A percentile compares a stretch with the other conserved stretches of the same genome.
Conservation (phyloP, 2,888 invertebrate genomes). For the Drosophila neotestacea region DNA sequence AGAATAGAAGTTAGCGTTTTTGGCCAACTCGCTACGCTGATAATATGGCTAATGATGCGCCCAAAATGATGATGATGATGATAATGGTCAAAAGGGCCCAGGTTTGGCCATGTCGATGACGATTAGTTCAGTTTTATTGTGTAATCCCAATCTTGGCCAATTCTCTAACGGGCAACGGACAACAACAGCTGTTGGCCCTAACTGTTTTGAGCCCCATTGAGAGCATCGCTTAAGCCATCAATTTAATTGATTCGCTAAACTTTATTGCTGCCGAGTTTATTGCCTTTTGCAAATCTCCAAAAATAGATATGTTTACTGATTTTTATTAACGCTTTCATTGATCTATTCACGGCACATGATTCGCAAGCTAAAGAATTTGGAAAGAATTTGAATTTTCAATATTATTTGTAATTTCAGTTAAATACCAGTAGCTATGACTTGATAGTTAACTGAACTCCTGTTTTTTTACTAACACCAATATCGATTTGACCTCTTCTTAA, state of each 20-base stretch:
- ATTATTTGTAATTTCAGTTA: no score
- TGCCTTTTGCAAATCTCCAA: background rate
- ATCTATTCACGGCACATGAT: conserved; percentile 1
- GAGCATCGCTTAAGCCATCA: conserved; percentile 8
- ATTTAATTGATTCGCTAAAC: conserved; percentile 16
- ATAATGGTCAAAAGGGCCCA: conserved; percentile 40
- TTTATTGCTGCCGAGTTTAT: conserved; percentile 23
- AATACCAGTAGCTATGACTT: background rate
- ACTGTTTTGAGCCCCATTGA: conserved; percentile 33
- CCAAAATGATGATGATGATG: conserved; percentile 16
- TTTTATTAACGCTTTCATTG: conserved; percentile 23
- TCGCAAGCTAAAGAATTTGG: conserved; percentile 2
- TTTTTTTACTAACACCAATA: background rate
- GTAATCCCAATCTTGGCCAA: conserved; percentile 40
- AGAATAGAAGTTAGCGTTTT: conserved; percentile 23
- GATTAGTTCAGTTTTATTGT: conserved; percentile 38
- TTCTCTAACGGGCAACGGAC: conserved; percentile 23
- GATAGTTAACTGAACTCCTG: background rate
- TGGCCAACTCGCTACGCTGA: conserved; percentile 18
- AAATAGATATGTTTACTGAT: conserved; percentile 7
- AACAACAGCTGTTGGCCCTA: conserved; percentile 34
- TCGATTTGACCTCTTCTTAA: background rate
- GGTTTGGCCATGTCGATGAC: conserved; percentile 27
- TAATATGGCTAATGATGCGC: conserved; percentile 60
- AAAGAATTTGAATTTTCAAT: no score